Evolutionary conservation across 2,113 vertebrate genomes (phyloP), one percentile per base, ranked within the genome.

Genomic region (Rhineura floridana): DNA sequence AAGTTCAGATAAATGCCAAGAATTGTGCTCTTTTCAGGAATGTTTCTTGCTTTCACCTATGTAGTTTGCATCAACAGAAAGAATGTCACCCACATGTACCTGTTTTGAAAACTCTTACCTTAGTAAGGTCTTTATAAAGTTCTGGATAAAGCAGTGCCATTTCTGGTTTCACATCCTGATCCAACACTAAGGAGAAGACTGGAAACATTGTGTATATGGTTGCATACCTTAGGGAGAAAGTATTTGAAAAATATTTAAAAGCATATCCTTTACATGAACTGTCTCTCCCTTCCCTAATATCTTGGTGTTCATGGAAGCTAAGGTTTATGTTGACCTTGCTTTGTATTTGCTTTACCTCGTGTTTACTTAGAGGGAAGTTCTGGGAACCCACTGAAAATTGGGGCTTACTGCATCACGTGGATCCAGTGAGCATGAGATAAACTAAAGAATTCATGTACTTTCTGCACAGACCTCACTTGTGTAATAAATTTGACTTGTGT

Each of bases 141-240:
- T 99, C 99, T 4, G 99, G 99, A 95, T 99, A 99, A 0, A 99
- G 97, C 90, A 99, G 92, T 0, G 99, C 99, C 97, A 98, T 98
- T 91, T 99, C 99, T 3, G 99, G 99, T 94, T 98, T 98, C 93
- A 99, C 99, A 46, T 99, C 99, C 93, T 99, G 98, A 94, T 99
- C 99, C 97, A 99, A 95, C 28, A 99, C 99, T 89, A 99, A 93
- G 3, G 99, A 99, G 96, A 99, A 99, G 46, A 99, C 99, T 28
- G 99, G 99, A 81, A 99, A 99, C 99, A 99, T 99, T 88, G 99
- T 99, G 96, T 99, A 99, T 90, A 99, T 97, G 23, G 99, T 99
- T 85, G 99, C 98, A 73, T 99, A 99, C 55, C 99, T 99, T 93
- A 30, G 17, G 69, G 80, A 78, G 0, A 75, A 62, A 82, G 13